These are phyloP conservation scores for Mystacornis crossleyi DNA, from an alignment of 2,113 vertebrate species.

Conservation along the genomic window DNA sequence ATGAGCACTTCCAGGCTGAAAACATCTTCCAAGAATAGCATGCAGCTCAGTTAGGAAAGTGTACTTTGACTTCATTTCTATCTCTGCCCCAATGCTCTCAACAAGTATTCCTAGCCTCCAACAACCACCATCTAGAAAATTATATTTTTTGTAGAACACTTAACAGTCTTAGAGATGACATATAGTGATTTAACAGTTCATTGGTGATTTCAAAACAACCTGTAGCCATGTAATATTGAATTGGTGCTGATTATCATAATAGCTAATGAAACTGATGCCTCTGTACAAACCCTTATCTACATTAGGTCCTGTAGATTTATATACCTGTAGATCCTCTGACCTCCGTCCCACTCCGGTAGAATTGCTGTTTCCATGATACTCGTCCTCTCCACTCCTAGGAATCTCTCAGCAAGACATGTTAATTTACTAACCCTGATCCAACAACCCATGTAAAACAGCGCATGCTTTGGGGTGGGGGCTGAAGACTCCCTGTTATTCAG, in stretches of 20 bases:
- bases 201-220: slow-evolving; percentile 28
- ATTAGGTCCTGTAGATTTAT: neutral
- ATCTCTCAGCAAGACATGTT: neutral
- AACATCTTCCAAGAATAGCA: neutral
- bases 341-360: neutral
- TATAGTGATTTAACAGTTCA: neutral
- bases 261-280: slow-evolving; percentile 5
- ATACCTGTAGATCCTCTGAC: neutral
- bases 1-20: neutral
- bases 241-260: neutral
- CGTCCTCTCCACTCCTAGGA: neutral
- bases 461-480: neutral
- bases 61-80: accelerated
- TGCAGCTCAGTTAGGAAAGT: neutral
- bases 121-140: neutral
- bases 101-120: neutral
- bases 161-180: slow-evolving; percentile 1
- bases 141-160: neutral
- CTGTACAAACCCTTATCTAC: neutral
- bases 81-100: neutral
- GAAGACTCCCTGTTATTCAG: accelerated
- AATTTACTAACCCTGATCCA: neutral
- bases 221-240: neutral
- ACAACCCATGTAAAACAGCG: neutral
- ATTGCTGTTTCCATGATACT: slow-evolving; percentile 22